Conservation (phyloP, 2,888 invertebrate genomes). For the Hyles lineata region DNA sequence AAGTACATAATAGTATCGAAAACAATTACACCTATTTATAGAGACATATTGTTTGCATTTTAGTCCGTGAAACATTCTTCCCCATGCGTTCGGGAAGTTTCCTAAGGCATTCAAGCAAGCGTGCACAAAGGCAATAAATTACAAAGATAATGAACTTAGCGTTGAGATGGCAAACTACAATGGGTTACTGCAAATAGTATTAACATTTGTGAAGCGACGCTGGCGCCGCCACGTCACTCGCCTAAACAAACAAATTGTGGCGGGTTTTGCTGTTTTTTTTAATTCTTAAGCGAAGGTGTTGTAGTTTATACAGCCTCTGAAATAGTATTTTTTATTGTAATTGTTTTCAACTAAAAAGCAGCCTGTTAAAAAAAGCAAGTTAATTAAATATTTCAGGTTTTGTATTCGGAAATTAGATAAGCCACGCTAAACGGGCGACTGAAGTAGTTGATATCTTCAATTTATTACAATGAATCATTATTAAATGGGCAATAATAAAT, state of each 20-base stretch:
- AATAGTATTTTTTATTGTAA: not conserved
- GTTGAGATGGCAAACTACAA: constrained; percentile 8
- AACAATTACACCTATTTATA: not conserved
- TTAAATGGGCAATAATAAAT: no score
- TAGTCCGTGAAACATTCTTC: not conserved
- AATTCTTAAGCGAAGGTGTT: not conserved
- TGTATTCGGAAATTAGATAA: no score
- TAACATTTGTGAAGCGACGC: constrained; percentile 6
- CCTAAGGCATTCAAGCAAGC: constrained; percentile 12
- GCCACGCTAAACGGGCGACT: no score
- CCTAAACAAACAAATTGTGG: not conserved
- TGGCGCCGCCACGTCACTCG: not conserved
- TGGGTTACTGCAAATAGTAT: constrained; percentile 5
- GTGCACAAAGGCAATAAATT: constrained; percentile 18
- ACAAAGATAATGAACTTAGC: constrained; percentile 18
- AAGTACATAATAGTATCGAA: not conserved
- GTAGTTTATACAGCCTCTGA: not conserved
- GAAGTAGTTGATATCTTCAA: no score
- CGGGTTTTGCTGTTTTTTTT: not conserved
- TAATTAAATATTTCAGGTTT: no score
- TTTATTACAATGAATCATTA: no score
- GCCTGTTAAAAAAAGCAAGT: no score
- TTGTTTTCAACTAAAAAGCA: no score
- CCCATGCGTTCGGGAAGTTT: constrained; percentile 4
- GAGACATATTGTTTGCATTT: not conserved